phyloP scores from a whole-genome alignment of 2,113 vertebrate genomes.

The Herpailurus yagouaroundi region DNA sequence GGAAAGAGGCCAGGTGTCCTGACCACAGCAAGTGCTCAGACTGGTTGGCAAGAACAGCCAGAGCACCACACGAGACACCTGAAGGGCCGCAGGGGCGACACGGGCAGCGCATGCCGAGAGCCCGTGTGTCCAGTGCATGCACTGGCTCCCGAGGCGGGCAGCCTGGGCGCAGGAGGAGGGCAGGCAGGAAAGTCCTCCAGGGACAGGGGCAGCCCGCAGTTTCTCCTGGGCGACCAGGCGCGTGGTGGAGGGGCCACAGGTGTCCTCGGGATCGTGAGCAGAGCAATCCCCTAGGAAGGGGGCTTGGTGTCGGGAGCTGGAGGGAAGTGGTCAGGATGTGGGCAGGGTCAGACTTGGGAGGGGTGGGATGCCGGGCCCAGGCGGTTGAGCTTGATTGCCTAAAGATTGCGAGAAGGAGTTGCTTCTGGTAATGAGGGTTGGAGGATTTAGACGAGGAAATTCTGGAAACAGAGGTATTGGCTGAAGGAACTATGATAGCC shows the following conservation, averaged over 20 bases:
- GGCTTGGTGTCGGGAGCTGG: background rate
- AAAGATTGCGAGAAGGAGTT: background rate
- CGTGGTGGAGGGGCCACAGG: accelerated
- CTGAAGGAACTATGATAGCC: background rate
- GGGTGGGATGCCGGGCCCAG: accelerated
- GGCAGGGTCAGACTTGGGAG: accelerated
- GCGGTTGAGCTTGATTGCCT: background rate
- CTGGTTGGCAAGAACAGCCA: accelerated
- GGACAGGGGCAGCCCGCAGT: accelerated
- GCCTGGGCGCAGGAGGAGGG: too few species aligned
- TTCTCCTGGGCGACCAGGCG: accelerated
- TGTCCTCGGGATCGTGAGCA: accelerated
- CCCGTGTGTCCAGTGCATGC: accelerated
- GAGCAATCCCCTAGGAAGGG: background rate
- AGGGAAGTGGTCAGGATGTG: too few species aligned
- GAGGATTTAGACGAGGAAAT: background rate
- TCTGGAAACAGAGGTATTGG: accelerated
- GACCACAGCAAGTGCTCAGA: accelerated
- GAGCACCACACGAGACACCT: accelerated
- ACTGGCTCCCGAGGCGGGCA: too few species aligned
- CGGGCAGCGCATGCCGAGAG: accelerated
- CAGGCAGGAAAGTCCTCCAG: accelerated
- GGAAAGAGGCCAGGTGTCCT: accelerated
- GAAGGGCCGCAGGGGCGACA: accelerated
- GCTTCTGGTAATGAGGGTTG: background rate